Conservation (phyloP, 1,140 invertebrate genomes). For the Babylonia areolata region DNA sequence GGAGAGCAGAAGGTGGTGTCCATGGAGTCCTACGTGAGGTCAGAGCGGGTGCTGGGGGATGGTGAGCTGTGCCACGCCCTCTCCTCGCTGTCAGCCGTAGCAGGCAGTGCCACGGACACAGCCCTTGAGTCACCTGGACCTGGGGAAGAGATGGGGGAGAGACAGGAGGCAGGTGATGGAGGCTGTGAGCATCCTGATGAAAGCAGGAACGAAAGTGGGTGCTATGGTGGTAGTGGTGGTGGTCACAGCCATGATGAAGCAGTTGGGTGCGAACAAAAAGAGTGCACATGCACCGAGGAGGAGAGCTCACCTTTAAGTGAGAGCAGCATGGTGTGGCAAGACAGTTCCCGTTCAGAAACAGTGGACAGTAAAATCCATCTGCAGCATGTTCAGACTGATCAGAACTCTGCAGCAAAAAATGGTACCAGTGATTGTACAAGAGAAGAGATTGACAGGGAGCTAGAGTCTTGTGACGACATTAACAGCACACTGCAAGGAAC, state of each 20-base stretch:
- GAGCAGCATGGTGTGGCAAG: neutral
- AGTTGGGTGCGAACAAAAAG: neutral
- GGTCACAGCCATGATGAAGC: neutral
- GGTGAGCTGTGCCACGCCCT: neutral
- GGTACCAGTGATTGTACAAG: neutral
- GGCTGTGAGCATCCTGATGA: neutral
- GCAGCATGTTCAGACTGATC: neutral
- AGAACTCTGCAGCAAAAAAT: neutral
- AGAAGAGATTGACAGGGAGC: neutral
- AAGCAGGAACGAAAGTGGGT: neutral
- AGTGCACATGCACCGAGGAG: neutral
- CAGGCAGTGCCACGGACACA: neutral
- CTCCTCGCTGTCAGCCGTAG: neutral
- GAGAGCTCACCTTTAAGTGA: neutral
- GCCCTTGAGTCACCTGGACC: neutral
- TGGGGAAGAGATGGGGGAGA: neutral
- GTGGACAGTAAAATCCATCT: neutral
- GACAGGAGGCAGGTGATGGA: neutral
- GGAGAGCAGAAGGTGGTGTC: neutral
- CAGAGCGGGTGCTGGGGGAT: neutral
- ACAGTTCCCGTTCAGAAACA: neutral
- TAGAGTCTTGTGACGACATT: neutral
- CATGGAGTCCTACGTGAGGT: neutral
- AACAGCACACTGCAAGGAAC: neutral
- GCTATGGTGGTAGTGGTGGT: neutral